Conservation (phyloP, 2,113 vertebrate genomes). For the Chitala chitala region DNA sequence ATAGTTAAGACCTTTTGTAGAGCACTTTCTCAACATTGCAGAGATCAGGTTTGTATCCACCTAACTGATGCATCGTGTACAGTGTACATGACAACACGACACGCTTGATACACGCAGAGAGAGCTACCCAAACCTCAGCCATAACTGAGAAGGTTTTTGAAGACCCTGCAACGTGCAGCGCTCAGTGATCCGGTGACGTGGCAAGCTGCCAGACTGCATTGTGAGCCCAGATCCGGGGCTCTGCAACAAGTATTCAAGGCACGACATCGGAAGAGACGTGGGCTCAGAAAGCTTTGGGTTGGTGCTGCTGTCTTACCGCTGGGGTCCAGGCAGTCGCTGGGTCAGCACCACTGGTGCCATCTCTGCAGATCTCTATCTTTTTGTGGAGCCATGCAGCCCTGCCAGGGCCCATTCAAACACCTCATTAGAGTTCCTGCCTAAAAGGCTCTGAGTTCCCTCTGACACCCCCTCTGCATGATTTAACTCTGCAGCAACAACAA, state of each 20-base stretch:
- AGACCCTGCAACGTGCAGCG: background rate
- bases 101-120: too few species aligned
- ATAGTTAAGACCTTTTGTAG: too few species aligned
- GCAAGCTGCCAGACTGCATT: conserved; percentile 35
- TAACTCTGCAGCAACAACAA: background rate
- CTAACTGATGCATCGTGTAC: too few species aligned
- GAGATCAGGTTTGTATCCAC: too few species aligned
- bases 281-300: conserved; percentile 49
- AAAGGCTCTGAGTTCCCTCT: background rate
- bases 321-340: conserved; percentile 38
- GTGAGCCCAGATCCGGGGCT: conserved; percentile 46
- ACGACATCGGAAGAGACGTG: conserved; percentile 40
- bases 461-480: background rate
- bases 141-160: background rate
- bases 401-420: too few species aligned
- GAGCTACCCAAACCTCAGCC: background rate
- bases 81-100: too few species aligned
- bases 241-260: conserved; percentile 60
- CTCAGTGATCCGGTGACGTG: background rate
- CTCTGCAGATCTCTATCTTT: conserved; percentile 61
- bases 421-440: too few species aligned
- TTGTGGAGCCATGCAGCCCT: conserved; percentile 33
- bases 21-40: too few species aligned
- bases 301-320: conserved; percentile 44
- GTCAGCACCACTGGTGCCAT: conserved; percentile 49